Base-by-base conservation (phyloP, 53 echinoderm and acorn worm genomes). In the Holothuria scabra region DNA sequence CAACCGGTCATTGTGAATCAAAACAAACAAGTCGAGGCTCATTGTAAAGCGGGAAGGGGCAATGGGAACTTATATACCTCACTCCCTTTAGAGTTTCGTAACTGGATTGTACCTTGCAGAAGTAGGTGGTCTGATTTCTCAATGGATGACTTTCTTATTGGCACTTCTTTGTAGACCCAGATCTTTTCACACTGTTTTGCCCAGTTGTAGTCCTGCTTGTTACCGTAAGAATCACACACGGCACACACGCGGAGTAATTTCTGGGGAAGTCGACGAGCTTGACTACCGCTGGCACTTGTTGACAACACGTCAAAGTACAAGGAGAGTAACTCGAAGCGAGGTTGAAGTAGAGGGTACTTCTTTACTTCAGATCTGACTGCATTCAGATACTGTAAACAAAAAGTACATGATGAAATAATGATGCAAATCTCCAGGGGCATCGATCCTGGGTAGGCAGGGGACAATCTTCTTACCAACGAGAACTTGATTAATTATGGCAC, bases 251-350 rank as follows among this genome's bases (percentile, higher is more conserved):
- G 83, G 12, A 26, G n/a, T 13, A 91, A 67, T 5, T 63, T 19
- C 72, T 86, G 78, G 3, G 56, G 13, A 25, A 85, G 84, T 13
- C 33, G 41, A 25, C 14, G 62, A 24, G 22, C n/a, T n/a, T n/a
- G n/a, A n/a, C n/a, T 14, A 16, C 48, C 65, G 18, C 13, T 76
- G 6, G n/a, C 21, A 10, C 80, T 56, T 23, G 58, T 75, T 28
- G 80, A 62, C 16, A 99, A 68, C 52, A 89, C 83, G 65, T 62
- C 35, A 58, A 74, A 79, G 70, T 94, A 99, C 24, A 92, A 90
- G 26, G 25, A 38, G 30, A 94, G 84, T 69, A 94, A 91, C 6
- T 79, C 72, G 32, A 84, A 59, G 25, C 99, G 94, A 7, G 92
- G 89, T 44, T 84, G 44, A 67, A 92, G 83, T 5, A 89, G 89